phyloP scores from a whole-genome alignment of 2,888 invertebrate genomes.

The Lingula anatina region DNA sequence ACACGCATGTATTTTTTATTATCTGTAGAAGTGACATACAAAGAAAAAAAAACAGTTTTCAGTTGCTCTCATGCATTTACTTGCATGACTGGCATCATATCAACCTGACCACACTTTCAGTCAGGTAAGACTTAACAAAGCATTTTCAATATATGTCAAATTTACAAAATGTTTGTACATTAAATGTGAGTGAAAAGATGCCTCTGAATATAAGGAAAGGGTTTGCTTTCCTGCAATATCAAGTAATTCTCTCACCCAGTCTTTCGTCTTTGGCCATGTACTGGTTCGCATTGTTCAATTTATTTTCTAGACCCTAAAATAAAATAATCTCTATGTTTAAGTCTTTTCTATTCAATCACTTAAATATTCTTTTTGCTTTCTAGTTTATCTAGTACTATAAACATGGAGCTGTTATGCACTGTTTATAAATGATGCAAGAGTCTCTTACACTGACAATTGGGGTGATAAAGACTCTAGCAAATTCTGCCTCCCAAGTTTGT shows the following conservation, averaged over 20 bases:
- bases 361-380: neutral
- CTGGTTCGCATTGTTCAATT: conserved; percentile 11
- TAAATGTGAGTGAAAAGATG: no score
- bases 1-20: no score
- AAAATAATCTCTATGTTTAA: neutral
- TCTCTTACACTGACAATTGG: conserved; percentile 7
- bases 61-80: neutral
- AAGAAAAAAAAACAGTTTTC: neutral
- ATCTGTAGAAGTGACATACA: no score
- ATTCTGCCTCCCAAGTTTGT: conserved; percentile 14
- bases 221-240: no score
- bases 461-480: conserved; percentile 7
- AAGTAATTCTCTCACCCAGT: conserved; percentile 19
- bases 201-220: no score
- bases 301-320: conserved; percentile 13
- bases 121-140: neutral
- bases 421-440: neutral
- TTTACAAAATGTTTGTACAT: neutral
- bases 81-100: neutral
- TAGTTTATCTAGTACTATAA: neutral
- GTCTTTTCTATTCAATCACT: neutral
- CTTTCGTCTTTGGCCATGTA: conserved; percentile 16
- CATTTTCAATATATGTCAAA: neutral
- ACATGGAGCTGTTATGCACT: neutral
- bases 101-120: neutral